Evolutionary conservation across 2,888 invertebrate species (phyloP).

Genomic region (Plagodis pulveraria): DNA sequence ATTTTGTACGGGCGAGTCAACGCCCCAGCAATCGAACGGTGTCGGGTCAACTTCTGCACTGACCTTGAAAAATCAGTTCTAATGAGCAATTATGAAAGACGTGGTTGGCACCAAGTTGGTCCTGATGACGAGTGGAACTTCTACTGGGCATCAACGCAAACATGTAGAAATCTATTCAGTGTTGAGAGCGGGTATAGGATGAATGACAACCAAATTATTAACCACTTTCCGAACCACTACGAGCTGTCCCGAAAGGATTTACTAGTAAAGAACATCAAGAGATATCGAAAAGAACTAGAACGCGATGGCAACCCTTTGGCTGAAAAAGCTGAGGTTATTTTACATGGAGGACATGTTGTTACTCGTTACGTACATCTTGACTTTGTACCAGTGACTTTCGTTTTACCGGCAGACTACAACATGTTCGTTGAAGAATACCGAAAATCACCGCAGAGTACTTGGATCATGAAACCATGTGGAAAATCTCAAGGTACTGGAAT

Average conservation of each 20-base stretch:
- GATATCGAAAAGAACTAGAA: conserved; percentile 96
- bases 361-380: conserved; percentile 91
- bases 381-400: conserved; percentile 97
- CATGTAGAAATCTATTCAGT: conserved; percentile 94
- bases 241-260: conserved; percentile 98
- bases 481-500: conserved; percentile 98
- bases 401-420: conserved; percentile 97
- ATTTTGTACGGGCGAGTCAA: conserved; percentile 78
- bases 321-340: conserved; percentile 86
- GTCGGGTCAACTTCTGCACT: conserved; percentile 72
- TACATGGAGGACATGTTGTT: conserved; percentile 86
- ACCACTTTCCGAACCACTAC: conserved; percentile 98
- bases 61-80: conserved; percentile 65
- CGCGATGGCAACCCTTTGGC: conserved; percentile 95
- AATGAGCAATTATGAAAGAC: conserved; percentile 64
- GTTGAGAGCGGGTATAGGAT: conserved; percentile 64
- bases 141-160: conserved; percentile 97
- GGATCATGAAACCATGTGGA: conserved; percentile 99
- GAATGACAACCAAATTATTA: conserved; percentile 96
- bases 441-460: conserved; percentile 96
- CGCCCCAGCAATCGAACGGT: conserved; percentile 71
- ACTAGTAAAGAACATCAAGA: conserved; percentile 97
- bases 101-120: conserved; percentile 90
- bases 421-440: conserved; percentile 98
- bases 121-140: conserved; percentile 98